Evolutionary conservation across 2,888 invertebrate species (phyloP).

Genomic region (Theretra japonica): DNA sequence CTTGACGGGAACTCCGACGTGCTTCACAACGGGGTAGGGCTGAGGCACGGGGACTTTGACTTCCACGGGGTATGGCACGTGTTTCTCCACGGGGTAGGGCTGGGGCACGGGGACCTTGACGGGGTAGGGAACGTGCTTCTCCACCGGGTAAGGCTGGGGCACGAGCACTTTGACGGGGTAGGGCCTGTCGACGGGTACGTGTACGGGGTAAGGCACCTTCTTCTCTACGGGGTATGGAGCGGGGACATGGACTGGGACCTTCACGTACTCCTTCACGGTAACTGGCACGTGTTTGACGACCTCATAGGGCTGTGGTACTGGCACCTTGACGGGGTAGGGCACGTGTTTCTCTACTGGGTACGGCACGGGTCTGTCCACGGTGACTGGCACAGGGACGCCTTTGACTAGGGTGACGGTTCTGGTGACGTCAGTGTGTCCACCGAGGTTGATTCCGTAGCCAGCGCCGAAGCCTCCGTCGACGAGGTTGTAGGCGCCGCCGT

Average conservation of each 20-base stretch:
- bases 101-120: slow-evolving; percentile 90
- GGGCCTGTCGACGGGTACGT: slow-evolving; percentile 90
- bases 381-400: slow-evolving; percentile 87
- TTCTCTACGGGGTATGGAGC: slow-evolving; percentile 92
- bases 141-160: slow-evolving; percentile 92
- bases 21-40: slow-evolving; percentile 89
- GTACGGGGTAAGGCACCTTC: slow-evolving; percentile 88
- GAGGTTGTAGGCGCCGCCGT: slow-evolving; percentile 82
- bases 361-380: slow-evolving; percentile 87
- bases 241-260: slow-evolving; percentile 91
- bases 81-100: slow-evolving; percentile 92
- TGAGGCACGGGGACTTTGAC: slow-evolving; percentile 90
- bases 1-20: slow-evolving; percentile 87
- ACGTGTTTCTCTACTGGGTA: slow-evolving; percentile 87
- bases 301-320: slow-evolving; percentile 89
- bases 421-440: slow-evolving; percentile 81
- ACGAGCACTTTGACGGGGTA: slow-evolving; percentile 91
- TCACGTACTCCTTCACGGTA: slow-evolving; percentile 91
- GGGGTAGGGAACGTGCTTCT: slow-evolving; percentile 89
- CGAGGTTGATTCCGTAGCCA: slow-evolving; percentile 66
- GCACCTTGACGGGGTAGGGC: slow-evolving; percentile 88
- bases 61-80: slow-evolving; percentile 88
- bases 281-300: slow-evolving; percentile 88
- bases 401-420: slow-evolving; percentile 88
- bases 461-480: slow-evolving; percentile 56